A percentile compares a stretch with the other conserved stretches of the same genome.
Evolutionary conservation across 2,113 vertebrate species (phyloP).

Genomic region (Hemiprocne comata): DNA sequence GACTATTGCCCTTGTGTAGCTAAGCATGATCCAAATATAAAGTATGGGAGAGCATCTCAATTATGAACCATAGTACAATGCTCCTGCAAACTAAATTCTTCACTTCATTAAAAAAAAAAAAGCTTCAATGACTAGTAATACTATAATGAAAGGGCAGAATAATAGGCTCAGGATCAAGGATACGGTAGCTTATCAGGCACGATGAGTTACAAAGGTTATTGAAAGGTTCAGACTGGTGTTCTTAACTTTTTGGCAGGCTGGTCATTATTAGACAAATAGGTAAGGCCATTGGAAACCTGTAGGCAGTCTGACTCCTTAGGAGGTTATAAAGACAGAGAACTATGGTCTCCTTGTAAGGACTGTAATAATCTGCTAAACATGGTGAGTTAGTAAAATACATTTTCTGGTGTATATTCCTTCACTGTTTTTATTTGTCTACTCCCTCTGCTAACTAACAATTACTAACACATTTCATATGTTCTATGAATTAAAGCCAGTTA

Average conservation of each 20-base stretch:
- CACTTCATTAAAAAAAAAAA: conserved; percentile 44
- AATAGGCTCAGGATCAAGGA: conserved; percentile 26
- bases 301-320: background rate
- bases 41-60: conserved; percentile 52
- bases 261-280: background rate
- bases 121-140: conserved; percentile 9
- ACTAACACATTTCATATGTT: background rate
- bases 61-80: conserved; percentile 24
- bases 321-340: background rate
- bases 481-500: background rate
- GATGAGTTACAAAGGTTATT: background rate
- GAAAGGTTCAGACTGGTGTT: background rate
- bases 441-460: background rate
- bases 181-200: background rate
- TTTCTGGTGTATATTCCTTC: background rate
- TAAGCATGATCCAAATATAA: conserved; percentile 73
- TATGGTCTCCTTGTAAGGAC: background rate
- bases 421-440: background rate
- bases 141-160: conserved; percentile 41
- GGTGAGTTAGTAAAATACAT: background rate
- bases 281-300: background rate
- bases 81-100: conserved; percentile 15
- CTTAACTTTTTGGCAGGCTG: background rate
- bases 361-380: background rate
- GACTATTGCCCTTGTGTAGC: conserved; percentile 62